phyloP scores from a whole-genome alignment of 2,797 vertebrate genomes.

The Propithecus perrieri region DNA sequence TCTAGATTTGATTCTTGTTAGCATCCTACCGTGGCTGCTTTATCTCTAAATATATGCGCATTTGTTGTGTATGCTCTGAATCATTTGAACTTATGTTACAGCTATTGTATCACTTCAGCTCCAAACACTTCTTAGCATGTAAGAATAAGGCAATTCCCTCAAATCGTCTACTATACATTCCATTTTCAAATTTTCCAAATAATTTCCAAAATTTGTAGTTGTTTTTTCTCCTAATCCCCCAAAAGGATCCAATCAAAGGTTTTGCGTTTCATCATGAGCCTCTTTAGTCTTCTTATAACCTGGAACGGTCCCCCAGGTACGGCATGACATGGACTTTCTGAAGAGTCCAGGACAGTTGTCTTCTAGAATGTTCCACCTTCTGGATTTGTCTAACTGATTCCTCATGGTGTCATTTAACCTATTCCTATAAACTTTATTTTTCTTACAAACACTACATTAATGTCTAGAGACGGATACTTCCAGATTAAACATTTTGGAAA shows the following conservation, averaged over 20 bases:
- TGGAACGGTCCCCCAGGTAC: neutral
- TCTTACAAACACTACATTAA: neutral
- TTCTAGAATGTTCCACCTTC: neutral
- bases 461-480: neutral
- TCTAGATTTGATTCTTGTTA: neutral
- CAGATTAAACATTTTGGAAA: neutral
- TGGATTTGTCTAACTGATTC: neutral
- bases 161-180: neutral
- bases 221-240: neutral
- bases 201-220: neutral
- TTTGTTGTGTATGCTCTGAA: neutral
- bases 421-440: neutral
- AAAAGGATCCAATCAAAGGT: neutral
- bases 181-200: neutral
- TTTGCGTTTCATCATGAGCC: neutral
- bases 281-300: neutral
- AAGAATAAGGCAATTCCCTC: neutral
- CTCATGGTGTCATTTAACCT: neutral
- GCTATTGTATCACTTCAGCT: neutral
- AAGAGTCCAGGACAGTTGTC: neutral
- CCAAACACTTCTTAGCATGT: neutral
- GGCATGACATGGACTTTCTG: neutral
- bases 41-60: neutral
- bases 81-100: neutral
- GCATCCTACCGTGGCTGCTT: neutral